Percentiles rank a stretch among this genome's conserved stretches.
Conservation (phyloP, 2,888 invertebrate genomes). For the Idaea straminata region DNA sequence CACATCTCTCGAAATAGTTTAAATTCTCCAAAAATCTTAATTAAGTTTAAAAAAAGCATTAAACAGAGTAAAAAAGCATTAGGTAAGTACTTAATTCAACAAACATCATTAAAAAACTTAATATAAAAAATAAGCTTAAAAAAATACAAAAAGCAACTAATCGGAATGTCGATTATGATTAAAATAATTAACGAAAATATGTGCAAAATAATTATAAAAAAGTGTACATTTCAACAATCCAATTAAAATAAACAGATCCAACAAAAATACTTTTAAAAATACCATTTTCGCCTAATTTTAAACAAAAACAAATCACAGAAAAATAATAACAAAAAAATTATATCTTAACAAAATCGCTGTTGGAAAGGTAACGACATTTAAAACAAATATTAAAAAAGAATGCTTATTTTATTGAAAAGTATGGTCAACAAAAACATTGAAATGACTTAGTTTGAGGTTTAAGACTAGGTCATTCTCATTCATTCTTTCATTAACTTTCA, state of each 20-base stretch:
- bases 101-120: constrained; percentile 2
- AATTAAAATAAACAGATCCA: constrained; percentile 13
- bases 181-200: constrained; percentile 5
- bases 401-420: too few species aligned
- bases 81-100: too few species aligned
- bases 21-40: too few species aligned
- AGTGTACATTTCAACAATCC: constrained; percentile 11
- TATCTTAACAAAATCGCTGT: not conserved
- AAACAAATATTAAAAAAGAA: too few species aligned
- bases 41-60: not conserved
- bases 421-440: too few species aligned
- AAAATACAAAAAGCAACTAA: constrained; percentile 4
- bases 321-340: constrained; percentile 4
- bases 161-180: constrained; percentile 6
- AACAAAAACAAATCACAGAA: constrained; percentile 4
- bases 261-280: constrained; percentile 11
- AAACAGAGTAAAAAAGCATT: too few species aligned
- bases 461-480: too few species aligned
- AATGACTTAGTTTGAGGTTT: too few species aligned
- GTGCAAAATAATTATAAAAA: constrained; percentile 5
- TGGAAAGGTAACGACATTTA: too few species aligned
- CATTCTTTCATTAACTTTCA: too few species aligned
- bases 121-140: constrained; percentile 6
- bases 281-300: not conserved
- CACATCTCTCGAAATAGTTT: too few species aligned